A percentile compares a stretch with the other conserved stretches of the same genome.
phyloP scores from a whole-genome alignment of 2,113 vertebrate genomes.

The Nicator chloris region DNA sequence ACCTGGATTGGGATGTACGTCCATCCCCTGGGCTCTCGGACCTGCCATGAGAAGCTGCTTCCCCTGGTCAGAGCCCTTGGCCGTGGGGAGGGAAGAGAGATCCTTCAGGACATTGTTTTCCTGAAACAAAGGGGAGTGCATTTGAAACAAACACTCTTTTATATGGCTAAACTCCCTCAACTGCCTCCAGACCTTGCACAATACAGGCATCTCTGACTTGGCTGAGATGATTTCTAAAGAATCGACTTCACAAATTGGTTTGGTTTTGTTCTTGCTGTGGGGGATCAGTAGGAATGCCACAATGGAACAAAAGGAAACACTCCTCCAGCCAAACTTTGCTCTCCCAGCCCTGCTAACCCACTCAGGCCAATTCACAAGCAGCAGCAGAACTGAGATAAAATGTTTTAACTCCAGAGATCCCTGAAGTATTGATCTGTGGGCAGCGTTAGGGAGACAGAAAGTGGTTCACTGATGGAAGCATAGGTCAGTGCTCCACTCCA shows the following conservation, averaged over 20 bases:
- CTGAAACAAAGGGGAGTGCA: not conserved
- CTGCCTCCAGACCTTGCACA: not conserved
- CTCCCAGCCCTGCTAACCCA: not conserved
- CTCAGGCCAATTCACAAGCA: not conserved
- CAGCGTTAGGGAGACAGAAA: not conserved
- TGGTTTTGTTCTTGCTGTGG: conserved; percentile 22
- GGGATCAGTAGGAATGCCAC: not conserved
- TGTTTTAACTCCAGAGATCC: not conserved
- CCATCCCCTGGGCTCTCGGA: not conserved
- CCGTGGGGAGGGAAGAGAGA: not conserved
- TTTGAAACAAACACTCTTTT: not conserved
- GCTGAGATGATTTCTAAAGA: not conserved
- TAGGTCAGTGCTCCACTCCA: accelerated
- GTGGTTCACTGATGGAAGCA: not conserved
- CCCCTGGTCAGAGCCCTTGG: not conserved
- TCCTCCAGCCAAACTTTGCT: not conserved
- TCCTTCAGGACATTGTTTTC: not conserved
- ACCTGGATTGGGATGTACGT: not conserved
- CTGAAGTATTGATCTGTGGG: not conserved
- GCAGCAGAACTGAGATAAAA: not conserved
- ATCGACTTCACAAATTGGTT: not conserved
- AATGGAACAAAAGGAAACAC: not conserved
- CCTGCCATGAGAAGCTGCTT: not conserved
- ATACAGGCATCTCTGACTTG: not conserved
- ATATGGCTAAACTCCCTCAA: not conserved